Evolutionary conservation across 2,888 invertebrate genomes (phyloP).

Genomic region (Microplitis manilae): DNA sequence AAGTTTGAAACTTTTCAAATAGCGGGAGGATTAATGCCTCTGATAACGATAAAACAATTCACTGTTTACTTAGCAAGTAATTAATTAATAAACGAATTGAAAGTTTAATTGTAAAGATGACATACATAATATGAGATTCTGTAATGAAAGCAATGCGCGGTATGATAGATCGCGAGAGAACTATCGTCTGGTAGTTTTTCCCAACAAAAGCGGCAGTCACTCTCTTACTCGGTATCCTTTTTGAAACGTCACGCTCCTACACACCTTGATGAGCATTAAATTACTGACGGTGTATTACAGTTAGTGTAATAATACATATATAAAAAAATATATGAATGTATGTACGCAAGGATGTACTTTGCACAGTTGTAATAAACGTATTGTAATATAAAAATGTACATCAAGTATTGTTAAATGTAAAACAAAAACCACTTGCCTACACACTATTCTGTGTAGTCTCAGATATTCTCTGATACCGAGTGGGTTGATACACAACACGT

Average conservation of each 20-base stretch:
- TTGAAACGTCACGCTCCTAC: conserved; percentile 23
- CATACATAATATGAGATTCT: neutral
- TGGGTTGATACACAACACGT: conserved; percentile 38
- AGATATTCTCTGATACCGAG: conserved; percentile 23
- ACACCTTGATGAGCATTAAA: conserved; percentile 21
- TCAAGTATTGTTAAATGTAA: neutral
- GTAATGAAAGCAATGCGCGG: neutral
- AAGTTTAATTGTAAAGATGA: neutral
- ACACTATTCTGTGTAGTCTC: conserved; percentile 4
- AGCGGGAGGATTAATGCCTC: too few relatives aligned
- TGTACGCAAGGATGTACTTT: neutral
- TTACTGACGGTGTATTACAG: neutral
- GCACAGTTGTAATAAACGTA: neutral
- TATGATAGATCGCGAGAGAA: conserved; percentile 10
- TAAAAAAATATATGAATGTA: neutral
- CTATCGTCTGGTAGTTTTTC: conserved; percentile 14
- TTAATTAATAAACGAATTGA: too few relatives aligned
- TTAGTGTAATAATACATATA: neutral
- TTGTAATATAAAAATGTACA: conserved; percentile 6
- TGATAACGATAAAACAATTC: neutral
- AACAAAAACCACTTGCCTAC: conserved; percentile 26
- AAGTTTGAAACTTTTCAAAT: too few relatives aligned
- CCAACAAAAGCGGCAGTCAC: neutral
- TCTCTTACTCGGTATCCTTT: neutral
- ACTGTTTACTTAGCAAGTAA: neutral